Base-by-base conservation (phyloP, 2,888 invertebrate species). In the Drosophila vallismaia region DNA sequence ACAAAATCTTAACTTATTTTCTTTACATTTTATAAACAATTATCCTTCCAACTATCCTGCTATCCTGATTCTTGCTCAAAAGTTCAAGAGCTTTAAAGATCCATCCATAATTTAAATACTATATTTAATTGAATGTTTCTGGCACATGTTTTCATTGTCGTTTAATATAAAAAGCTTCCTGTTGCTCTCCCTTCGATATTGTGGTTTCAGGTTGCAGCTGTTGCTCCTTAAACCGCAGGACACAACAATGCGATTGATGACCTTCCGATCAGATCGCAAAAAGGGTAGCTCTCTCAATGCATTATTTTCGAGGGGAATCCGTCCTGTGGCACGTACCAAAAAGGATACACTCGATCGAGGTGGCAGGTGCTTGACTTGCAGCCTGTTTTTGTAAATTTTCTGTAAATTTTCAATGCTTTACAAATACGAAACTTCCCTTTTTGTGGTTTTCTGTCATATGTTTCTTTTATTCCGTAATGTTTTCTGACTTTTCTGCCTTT, bases 351-450 rank as follows among this genome's bases (percentile, higher is more conserved):
- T 9, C 12, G 49, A 54, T 66, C 26, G n/a, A 6, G 12, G 12
- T 26, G 62, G 85, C 82, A 83, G 82, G 85, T 83, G 82, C 55
- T 83, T 79, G 77, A 83, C 74, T 84, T 75, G 74, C 79, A 71
- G 71, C 69, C 75, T 70, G 71, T 60, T 36, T 74, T 42, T 48
- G 31, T 6, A 56, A 64, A 56, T 68, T 66, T 52, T 52, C 74
- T 71, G 19, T 19, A 19, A 19, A 19, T 19, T 19, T 19, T 19
- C 19, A 57, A 57, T 63, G 66, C 71, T 40, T 14, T 8, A 3
- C 33, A 74, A 67, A 26, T 29, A 45, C 56, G 38, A 59, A 70
- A 80, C 59, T 73, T 71, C 46, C 55, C 53, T 45, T 54, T 54
- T 71, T 76, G 67, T 52, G 80, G 70, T 64, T 53, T 53, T 29